Evolutionary conservation across 2,888 invertebrate species (phyloP).

Genomic region (Sacculina carcini): DNA sequence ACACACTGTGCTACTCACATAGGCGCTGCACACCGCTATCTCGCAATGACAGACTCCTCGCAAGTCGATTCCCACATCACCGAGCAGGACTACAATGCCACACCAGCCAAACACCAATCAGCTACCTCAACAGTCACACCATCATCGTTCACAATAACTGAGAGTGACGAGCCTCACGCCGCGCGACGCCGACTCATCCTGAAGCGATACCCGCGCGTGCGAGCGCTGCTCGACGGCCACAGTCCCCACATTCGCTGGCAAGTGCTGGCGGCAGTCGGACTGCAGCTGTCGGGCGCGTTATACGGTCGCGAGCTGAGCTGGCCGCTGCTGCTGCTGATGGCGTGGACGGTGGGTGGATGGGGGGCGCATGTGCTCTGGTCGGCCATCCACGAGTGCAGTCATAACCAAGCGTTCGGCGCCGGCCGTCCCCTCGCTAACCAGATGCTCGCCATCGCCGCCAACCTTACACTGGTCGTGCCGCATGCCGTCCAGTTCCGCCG

Average conservation of each 20-base stretch:
- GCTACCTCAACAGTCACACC: too few species aligned
- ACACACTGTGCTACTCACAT: too few species aligned
- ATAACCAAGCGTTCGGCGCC: background rate
- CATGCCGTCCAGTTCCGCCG: background rate
- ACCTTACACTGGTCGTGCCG: background rate
- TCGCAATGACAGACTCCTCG: too few species aligned
- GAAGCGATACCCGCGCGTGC: background rate
- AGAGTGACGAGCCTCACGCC: slow-evolving; percentile 4
- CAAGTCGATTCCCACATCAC: too few species aligned
- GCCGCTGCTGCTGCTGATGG: background rate
- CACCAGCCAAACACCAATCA: too few species aligned
- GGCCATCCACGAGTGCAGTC: slow-evolving; percentile 2
- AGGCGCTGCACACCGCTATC: too few species aligned
- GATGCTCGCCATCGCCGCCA: background rate
- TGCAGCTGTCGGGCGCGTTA: background rate
- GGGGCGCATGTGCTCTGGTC: background rate
- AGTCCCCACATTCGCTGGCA: background rate
- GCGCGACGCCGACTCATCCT: background rate
- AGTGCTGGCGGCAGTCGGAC: background rate
- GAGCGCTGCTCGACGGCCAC: background rate
- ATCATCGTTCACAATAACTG: too few species aligned
- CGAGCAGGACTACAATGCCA: too few species aligned
- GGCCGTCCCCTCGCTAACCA: background rate
- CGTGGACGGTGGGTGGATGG: background rate
- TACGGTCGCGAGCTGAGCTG: background rate